phyloP scores from a whole-genome alignment of 2,113 vertebrate genomes.

The Hydrochoerus hydrochaeris region DNA sequence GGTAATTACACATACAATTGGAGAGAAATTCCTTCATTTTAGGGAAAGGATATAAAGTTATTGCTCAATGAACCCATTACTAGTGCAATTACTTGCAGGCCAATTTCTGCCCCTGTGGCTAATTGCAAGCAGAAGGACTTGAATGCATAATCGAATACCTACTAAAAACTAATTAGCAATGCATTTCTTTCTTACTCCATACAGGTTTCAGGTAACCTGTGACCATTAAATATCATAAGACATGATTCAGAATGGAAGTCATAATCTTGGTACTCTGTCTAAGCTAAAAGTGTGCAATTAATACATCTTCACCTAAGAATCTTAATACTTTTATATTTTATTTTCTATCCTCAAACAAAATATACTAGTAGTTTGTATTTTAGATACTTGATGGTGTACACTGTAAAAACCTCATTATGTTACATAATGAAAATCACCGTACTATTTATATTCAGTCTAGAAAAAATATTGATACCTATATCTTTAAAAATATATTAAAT shows the following conservation, averaged over 20 bases:
- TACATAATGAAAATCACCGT: background rate
- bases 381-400: background rate
- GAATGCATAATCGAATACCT: constrained; percentile 55
- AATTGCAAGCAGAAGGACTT: constrained; percentile 56
- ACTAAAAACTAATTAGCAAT: constrained; percentile 6
- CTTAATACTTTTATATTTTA: background rate
- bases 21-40: constrained; percentile 46
- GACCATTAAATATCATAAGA: background rate
- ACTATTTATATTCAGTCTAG: background rate
- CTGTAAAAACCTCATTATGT: background rate
- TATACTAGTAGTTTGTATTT: background rate
- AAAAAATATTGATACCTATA: background rate
- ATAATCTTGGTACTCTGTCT: background rate
- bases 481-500: background rate
- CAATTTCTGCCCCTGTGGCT: constrained; percentile 51
- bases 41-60: constrained; percentile 34
- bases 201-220: constrained; percentile 13
- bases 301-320: background rate
- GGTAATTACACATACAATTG: constrained; percentile 14
- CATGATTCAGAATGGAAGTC: background rate
- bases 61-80: constrained; percentile 52
- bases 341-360: background rate
- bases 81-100: constrained; percentile 51
- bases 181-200: background rate
- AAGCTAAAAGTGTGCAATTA: background rate